Percentiles rank a stretch among this genome's conserved stretches.
phyloP scores from a whole-genome alignment of 1,140 invertebrate species.

The Pseudobourletiella spinata region DNA sequence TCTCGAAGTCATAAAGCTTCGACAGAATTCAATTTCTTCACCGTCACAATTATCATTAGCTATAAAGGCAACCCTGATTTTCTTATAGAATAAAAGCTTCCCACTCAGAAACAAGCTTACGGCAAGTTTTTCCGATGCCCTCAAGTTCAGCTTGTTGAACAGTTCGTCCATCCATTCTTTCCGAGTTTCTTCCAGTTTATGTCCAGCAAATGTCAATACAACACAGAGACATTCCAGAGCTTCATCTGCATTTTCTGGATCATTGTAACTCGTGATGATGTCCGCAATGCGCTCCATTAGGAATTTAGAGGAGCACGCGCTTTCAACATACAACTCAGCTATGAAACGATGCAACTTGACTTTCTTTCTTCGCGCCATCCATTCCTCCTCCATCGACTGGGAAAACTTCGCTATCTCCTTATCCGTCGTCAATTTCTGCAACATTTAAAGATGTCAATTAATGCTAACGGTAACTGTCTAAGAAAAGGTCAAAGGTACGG shows the following conservation, averaged over 20 bases:
- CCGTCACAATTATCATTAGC: too few relatives aligned
- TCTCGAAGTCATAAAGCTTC: too few relatives aligned
- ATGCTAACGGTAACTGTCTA: constrained; percentile 1
- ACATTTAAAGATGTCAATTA: neutral
- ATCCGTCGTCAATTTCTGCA: constrained; percentile 25
- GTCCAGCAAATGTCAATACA: constrained; percentile 27
- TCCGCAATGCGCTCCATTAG: constrained; percentile 18
- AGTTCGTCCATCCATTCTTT: constrained; percentile 24
- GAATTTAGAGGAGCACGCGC: constrained; percentile 25
- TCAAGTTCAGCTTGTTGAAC: constrained; percentile 12
- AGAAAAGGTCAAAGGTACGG: neutral
- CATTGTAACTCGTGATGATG: constrained; percentile 9
- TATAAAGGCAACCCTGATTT: too few relatives aligned
- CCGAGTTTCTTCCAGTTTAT: constrained; percentile 15
- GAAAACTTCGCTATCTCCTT: constrained; percentile 22
- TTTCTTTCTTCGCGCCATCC: constrained; percentile 11
- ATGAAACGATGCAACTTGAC: constrained; percentile 29
- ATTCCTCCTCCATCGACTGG: constrained; percentile 5
- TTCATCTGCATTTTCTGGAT: constrained; percentile 11
- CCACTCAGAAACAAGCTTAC: too few relatives aligned
- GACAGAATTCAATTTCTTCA: too few relatives aligned
- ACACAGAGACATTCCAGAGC: constrained; percentile 28
- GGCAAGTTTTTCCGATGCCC: constrained; percentile 8
- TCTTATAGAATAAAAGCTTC: too few relatives aligned
- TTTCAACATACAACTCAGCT: constrained; percentile 28